Conservation (phyloP, 2,113 vertebrate genomes). For the Willisornis vidua region DNA sequence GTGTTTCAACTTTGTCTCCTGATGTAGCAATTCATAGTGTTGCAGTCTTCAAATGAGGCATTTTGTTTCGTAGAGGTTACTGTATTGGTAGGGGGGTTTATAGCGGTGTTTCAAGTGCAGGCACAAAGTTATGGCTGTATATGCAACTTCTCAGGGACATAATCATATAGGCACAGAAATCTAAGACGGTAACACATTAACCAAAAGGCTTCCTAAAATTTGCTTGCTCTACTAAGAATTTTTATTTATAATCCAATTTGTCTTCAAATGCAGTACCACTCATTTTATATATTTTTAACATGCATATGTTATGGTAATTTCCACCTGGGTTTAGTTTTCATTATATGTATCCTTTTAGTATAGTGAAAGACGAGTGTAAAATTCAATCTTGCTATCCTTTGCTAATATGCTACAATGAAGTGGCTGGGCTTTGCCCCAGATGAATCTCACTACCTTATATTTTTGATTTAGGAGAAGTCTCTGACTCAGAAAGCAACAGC, state of each 20-base stretch:
- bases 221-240: neutral
- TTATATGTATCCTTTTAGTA: neutral
- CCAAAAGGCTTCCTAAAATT: neutral
- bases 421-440: neutral
- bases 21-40: neutral
- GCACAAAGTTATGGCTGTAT: neutral
- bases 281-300: neutral
- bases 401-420: neutral
- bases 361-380: neutral
- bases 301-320: neutral
- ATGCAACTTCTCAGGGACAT: neutral
- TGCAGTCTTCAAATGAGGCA: neutral
- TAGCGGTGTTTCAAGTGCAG: neutral
- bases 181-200: neutral
- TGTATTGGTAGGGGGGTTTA: neutral
- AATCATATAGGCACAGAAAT: neutral
- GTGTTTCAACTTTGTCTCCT: neutral
- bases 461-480: slow-evolving; percentile 89
- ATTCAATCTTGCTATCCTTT: neutral
- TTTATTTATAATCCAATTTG: neutral
- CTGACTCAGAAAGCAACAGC: slow-evolving; percentile 96
- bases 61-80: neutral
- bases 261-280: neutral
- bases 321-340: neutral
- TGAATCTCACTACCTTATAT: neutral